Percentiles rank a stretch among this genome's conserved stretches.
Conservation (phyloP, 2,797 vertebrate species). For the Fratercula arctica region DNA sequence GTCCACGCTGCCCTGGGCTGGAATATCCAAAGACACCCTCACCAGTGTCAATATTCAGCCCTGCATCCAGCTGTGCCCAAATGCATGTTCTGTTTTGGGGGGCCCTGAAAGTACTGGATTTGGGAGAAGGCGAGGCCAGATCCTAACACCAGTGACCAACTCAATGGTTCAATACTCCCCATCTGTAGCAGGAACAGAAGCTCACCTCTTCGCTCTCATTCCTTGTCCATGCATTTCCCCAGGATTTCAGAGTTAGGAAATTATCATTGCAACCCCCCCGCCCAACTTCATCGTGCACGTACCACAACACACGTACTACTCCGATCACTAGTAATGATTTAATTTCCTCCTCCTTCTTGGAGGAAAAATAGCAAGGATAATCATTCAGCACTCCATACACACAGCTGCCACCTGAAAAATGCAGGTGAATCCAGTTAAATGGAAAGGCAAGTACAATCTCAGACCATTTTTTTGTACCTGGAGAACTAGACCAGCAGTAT, state of each 20-base stretch:
- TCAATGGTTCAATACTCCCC: not conserved
- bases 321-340: not conserved
- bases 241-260: not conserved
- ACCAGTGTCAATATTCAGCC: not conserved
- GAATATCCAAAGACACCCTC: not conserved
- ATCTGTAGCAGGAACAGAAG: not conserved
- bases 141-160: not conserved
- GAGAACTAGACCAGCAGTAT: conserved; percentile 34
- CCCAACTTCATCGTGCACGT: not conserved
- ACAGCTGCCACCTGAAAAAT: conserved; percentile 39
- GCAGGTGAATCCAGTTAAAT: conserved; percentile 19
- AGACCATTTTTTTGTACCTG: conserved; percentile 55
- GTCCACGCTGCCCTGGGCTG: not conserved
- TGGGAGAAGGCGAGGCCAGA: not conserved
- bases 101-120: not conserved
- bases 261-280: not conserved
- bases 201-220: not conserved
- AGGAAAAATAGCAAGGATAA: conserved; percentile 29
- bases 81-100: rapidly evolving
- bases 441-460: not conserved
- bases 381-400: not conserved
- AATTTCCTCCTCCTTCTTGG: conserved; percentile 4
- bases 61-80: not conserved
- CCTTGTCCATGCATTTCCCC: not conserved
- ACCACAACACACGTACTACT: not conserved